phyloP scores from a whole-genome alignment of 2,113 vertebrate species.

The Myiozetetes cayanensis region DNA sequence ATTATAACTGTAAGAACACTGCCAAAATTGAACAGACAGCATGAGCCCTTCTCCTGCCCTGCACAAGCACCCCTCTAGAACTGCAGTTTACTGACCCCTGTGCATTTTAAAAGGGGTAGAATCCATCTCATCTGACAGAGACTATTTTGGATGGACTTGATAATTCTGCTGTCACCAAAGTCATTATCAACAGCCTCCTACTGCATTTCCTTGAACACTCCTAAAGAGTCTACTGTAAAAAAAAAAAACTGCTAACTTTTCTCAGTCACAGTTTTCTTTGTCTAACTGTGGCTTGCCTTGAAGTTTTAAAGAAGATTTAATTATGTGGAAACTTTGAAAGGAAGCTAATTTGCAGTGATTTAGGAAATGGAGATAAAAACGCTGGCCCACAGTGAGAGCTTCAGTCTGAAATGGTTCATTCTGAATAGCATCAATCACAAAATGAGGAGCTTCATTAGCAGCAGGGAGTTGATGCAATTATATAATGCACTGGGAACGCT shows the following conservation, averaged over 20 bases:
- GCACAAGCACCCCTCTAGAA: not conserved
- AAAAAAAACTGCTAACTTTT: not conserved
- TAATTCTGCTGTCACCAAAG: conserved; percentile 16
- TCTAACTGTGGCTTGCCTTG: not conserved
- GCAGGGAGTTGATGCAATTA: not conserved
- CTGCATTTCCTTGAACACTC: not conserved
- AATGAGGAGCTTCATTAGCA: conserved; percentile 14
- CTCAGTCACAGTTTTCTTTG: conserved; percentile 15
- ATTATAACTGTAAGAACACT: not conserved
- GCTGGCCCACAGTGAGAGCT: not conserved
- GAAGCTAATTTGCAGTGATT: conserved; percentile 49
- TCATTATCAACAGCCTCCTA: not conserved
- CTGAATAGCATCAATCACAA: conserved; percentile 46
- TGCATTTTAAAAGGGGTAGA: not conserved
- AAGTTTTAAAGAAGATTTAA: conserved; percentile 45
- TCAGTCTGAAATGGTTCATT: not conserved
- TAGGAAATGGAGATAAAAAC: conserved; percentile 26
- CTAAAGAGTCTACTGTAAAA: not conserved
- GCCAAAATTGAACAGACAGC: not conserved
- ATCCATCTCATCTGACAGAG: not conserved
- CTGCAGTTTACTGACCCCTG: not conserved
- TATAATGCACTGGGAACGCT: not conserved
- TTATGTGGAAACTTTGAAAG: conserved; percentile 35
- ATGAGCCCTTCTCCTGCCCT: not conserved
- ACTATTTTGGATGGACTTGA: not conserved